Conservation (phyloP, 1,140 invertebrate genomes). For the Onthophagus taurus region DNA sequence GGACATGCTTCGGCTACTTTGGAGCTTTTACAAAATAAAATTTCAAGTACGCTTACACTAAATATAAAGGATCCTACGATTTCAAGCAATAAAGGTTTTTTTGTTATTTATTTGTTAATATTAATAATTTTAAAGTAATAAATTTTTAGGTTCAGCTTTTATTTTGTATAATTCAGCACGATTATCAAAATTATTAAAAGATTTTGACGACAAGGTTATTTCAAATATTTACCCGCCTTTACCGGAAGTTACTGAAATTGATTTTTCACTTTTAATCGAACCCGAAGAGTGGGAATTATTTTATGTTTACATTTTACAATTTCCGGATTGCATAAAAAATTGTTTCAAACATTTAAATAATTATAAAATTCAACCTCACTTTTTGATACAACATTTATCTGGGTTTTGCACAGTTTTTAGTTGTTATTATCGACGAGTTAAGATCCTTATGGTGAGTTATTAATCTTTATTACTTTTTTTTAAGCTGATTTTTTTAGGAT, state of each 20-base stretch:
- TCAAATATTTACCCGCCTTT: constrained; percentile 44
- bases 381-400: constrained; percentile 52
- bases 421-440: constrained; percentile 57
- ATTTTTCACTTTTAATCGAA: constrained; percentile 50
- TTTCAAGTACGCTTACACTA: constrained; percentile 25
- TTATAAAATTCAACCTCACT: constrained; percentile 45
- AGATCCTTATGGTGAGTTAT: constrained; percentile 52
- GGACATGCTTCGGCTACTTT: constrained; percentile 51
- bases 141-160: constrained; percentile 58
- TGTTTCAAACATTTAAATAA: constrained; percentile 40
- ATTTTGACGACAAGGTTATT: constrained; percentile 44
- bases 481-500: constrained; percentile 42
- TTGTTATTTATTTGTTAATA: constrained; percentile 7
- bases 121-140: constrained; percentile 22
- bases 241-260: constrained; percentile 41
- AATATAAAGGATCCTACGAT: constrained; percentile 27
- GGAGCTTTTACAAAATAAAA: constrained; percentile 55
- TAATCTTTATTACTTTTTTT: constrained; percentile 13
- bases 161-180: constrained; percentile 64
- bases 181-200: constrained; percentile 50
- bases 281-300: constrained; percentile 65
- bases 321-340: constrained; percentile 47
- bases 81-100: neutral
- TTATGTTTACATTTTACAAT: constrained; percentile 52
- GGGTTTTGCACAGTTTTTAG: constrained; percentile 55